Base-by-base conservation (phyloP, 2,888 invertebrate genomes). In the Gibbula magus region DNA sequence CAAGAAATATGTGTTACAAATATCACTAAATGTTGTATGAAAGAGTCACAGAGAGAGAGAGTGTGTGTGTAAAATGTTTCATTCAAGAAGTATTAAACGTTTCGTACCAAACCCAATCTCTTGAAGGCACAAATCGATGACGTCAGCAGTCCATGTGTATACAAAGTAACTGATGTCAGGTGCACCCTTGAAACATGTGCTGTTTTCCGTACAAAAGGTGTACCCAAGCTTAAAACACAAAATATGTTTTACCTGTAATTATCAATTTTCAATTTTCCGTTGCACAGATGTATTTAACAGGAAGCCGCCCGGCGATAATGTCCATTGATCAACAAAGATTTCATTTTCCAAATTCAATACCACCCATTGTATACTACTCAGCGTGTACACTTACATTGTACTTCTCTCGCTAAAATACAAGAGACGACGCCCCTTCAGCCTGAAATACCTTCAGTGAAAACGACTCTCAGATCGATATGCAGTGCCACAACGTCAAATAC, bases 61-160 rank as follows among this genome's bases (percentile, higher is more conserved):
- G 35, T 5, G 7, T 5, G 3, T 45, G 45, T 45, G 45, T 45
- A 5, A 1, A 45, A 10, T 61, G 61, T 10, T 61, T 61, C 25
- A 29, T n/a, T n/a, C n/a, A n/a, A n/a, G n/a, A 16, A 22, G 25
- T 61, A 61, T 61, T 61, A 25, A 13, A 25, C 13, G 25, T 29
- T 29, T 16, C 61, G 61, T 29, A n/a, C 61, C 18, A 13, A 32
- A 13, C 61, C 61, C 61, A 61, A 20, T 45, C 45, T 45, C 61
- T 61, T 61, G 29, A 61, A 61, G 61, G 61, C 61, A 61, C 61
- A 61, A 25, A 61, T 61, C 61, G 61, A 61, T 61, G 61, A 61
- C 61, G 61, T 61, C 61, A 61, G 61, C 61, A 61, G 61, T 61
- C 61, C 29, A 16, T 29, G 61, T 61, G 61, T 61, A 25, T 18